Conservation (phyloP, 2,888 invertebrate genomes). For the Andrena chrysosceles region DNA sequence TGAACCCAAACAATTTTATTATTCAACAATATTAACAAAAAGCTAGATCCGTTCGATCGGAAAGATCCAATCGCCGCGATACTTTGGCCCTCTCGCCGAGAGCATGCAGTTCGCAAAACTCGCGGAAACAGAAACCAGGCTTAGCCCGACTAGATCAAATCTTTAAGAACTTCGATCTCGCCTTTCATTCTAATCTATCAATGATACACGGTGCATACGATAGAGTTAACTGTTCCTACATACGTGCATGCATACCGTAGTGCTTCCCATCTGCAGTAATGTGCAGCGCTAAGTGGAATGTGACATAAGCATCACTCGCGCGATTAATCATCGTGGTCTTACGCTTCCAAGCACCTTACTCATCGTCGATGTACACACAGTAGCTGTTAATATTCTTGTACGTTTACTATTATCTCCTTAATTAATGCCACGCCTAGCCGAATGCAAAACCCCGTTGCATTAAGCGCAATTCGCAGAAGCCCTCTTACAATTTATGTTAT, state of each 20-base stretch:
- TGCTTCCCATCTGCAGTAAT: background rate
- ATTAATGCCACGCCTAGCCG: constrained; percentile 48
- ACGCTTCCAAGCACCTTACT: constrained; percentile 28
- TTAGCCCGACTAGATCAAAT: constrained; percentile 24
- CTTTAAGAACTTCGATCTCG: constrained; percentile 13
- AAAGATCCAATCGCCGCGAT: constrained; percentile 43
- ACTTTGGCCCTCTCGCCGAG: constrained; percentile 13
- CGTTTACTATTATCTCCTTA: constrained; percentile 69
- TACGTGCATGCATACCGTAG: constrained; percentile 16
- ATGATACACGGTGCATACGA: constrained; percentile 3
- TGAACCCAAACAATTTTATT: background rate
- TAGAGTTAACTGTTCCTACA: constrained; percentile 17
- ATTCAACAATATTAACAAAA: background rate
- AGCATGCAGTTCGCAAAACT: constrained; percentile 32
- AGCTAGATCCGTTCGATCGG: constrained; percentile 24
- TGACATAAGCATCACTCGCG: constrained; percentile 37
- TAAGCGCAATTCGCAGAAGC: constrained; percentile 48
- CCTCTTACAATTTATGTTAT: background rate
- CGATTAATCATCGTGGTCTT: constrained; percentile 49
- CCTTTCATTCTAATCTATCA: constrained; percentile 17
- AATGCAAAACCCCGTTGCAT: constrained; percentile 73
- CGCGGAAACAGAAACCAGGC: constrained; percentile 21
- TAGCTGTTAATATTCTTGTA: constrained; percentile 79
- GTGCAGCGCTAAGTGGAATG: constrained; percentile 14
- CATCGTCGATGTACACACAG: constrained; percentile 15